Base-by-base conservation (phyloP, 2,797 vertebrate genomes). In the Acanthopagrus latus region DNA sequence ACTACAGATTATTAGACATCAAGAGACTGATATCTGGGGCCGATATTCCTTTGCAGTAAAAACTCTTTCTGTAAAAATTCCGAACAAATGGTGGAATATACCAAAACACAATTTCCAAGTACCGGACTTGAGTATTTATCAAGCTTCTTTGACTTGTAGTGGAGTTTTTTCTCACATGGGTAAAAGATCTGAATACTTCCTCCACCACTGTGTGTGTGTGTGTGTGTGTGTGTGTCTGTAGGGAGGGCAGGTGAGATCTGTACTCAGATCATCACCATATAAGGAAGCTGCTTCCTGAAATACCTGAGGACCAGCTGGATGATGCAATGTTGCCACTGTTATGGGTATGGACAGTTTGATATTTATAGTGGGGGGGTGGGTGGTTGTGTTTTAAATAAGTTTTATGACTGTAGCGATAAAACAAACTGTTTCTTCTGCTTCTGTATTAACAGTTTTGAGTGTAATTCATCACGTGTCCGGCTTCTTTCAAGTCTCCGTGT, bases 311-410 rank as follows among this genome's bases (percentile, higher is more conserved):
- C n/a, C 47, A 50, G n/a, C 43, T 83, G 82, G 71, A 82, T 92
- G 88, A 91, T 91, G 92, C 89, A 93, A 92, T 81, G 44, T 88
- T 89, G 65, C 38, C 38, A 48, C 38, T 52, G 1, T 50, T 62
- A 13, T 16, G 29, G 12, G 9, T 59, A 75, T 46, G 17, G 2
- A 1, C 0, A 33, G 38, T 3, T 56, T 68, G 23, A 5, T 50
- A 56, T 82, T 64, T 54, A 59, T 56, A 58, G 7, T 11, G 29
- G 6, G 12, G 18, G 13, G 16, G n/a, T n/a, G 2, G 16, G n/a
- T 2, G 41, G 21, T 47, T 21, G 52, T 21, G 18, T 63, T 41
- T 63, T 12, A 23, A 17, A 17, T n/a, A 10, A 2, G 38, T 29
- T 70, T 48, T 46, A 27, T 12, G 27, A 47, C 47, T 38, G 27